Conservation (phyloP, 2,888 invertebrate genomes). For the Xanthorhoe spadicearia region DNA sequence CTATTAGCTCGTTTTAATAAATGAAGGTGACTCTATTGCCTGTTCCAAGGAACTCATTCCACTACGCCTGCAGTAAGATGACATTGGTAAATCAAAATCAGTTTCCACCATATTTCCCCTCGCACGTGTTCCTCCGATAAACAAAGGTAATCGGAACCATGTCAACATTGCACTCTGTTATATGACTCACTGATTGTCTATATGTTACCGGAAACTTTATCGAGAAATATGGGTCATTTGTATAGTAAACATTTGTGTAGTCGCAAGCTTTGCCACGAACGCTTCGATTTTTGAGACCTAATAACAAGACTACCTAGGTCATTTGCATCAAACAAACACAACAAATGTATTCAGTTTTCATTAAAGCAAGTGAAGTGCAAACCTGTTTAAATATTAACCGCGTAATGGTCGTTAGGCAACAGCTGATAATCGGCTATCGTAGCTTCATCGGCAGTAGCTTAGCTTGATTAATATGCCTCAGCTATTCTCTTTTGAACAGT, state of each 20-base stretch:
- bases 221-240: constrained; percentile 51
- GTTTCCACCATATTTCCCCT: constrained; percentile 2
- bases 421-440: constrained; percentile 21
- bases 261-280: too few relatives aligned
- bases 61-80: background rate
- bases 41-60: too few relatives aligned
- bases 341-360: background rate
- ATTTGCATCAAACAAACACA: background rate
- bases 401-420: constrained; percentile 22
- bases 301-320: too few relatives aligned
- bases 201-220: constrained; percentile 60
- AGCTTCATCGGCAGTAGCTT: constrained; percentile 20
- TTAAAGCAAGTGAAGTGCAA: constrained; percentile 25
- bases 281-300: too few relatives aligned
- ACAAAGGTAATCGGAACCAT: constrained; percentile 13
- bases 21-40: too few relatives aligned
- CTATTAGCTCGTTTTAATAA: too few relatives aligned
- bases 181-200: constrained; percentile 54
- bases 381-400: constrained; percentile 23
- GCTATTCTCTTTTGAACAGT: too few relatives aligned
- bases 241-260: too few relatives aligned
- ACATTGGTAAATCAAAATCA: too few relatives aligned
- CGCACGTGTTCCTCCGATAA: constrained; percentile 7
- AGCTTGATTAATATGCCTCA: background rate
- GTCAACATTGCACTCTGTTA: constrained; percentile 48